Base-by-base conservation (phyloP, 2,797 vertebrate species). In the Spheniscus humboldti region DNA sequence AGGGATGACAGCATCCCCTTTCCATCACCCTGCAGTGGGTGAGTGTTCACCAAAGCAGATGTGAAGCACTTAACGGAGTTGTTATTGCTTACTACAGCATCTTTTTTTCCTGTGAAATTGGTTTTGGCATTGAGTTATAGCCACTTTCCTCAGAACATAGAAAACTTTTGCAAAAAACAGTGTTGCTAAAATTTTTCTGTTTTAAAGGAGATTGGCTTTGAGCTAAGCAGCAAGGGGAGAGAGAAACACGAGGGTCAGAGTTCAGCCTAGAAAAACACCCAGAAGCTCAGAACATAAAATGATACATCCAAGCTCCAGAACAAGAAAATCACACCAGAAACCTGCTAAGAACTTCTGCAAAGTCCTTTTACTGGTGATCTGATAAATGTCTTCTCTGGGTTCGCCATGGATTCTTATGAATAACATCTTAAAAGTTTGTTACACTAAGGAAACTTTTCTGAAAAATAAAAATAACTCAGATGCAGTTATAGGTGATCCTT, bases 381-480 rank as follows among this genome's bases (percentile, higher is more conserved):
- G 25, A 43, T 6, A 27, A 41, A 72, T 3, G 8, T 11, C 48
- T 76, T 30, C 63, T 66, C 35, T 0, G 0, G 11, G 9, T 22
- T 74, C 52, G 60, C 62, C 15, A 7, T 7, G 16, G 25, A 11
- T 37, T 24, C 52, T 55, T 30, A 39, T 2, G 0, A 43, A 16
- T 8, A 55, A 30, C 41, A 13, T 18, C 68, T 48, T 23, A 33
- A 27, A 52, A 7, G 6, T 50, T 35, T 45, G 25, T 28, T 45
- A 9, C 7, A 1, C 41, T 20, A 12, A 31, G 28, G 47, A 37
- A 64, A 43, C 35, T 28, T 60, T 52, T 59, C 56, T 18, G 37
- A 59, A 39, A 10, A 13, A 43, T 27, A 48, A 60, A 63, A 67
- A 60, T 18, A 73, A 41, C 56, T 83, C 62, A 3, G 24, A 52